Evolutionary conservation across 2,797 vertebrate genomes (phyloP).

Genomic region (Poecilia velifera): DNA sequence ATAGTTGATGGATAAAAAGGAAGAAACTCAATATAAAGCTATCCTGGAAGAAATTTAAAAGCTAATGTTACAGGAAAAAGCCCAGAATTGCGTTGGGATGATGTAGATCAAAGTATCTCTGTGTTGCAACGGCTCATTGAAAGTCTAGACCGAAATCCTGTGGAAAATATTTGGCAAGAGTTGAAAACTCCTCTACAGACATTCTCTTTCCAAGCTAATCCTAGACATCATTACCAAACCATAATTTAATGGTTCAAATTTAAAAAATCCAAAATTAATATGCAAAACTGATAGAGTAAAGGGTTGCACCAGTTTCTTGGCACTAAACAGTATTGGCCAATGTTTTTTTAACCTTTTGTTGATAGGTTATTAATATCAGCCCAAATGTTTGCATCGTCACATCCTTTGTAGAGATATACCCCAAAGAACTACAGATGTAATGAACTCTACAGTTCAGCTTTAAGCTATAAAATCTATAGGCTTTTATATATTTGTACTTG

Average conservation of each 20-base stretch:
- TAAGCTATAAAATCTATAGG: conserved; percentile 54
- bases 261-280: too few relatives aligned
- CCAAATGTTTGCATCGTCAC: too few relatives aligned
- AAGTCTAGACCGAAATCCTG: not conserved
- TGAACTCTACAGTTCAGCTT: conserved; percentile 57
- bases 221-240: not conserved
- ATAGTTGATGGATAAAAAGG: not conserved
- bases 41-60: not conserved
- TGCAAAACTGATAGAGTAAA: not conserved
- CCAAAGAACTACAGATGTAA: conserved; percentile 33
- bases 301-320: too few relatives aligned
- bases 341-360: too few relatives aligned
- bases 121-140: not conserved
- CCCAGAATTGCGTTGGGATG: not conserved
- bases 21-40: not conserved
- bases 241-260: not conserved
- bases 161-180: not conserved
- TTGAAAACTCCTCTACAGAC: not conserved
- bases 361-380: too few relatives aligned
- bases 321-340: too few relatives aligned
- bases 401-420: not conserved
- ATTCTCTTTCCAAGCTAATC: not conserved
- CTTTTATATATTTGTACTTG: not conserved
- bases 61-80: not conserved
- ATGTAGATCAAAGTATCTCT: not conserved